Evolutionary conservation across 2,113 vertebrate species (phyloP), one percentile per base, ranked within the genome.

Genomic region (Heterochromis multidens): DNA sequence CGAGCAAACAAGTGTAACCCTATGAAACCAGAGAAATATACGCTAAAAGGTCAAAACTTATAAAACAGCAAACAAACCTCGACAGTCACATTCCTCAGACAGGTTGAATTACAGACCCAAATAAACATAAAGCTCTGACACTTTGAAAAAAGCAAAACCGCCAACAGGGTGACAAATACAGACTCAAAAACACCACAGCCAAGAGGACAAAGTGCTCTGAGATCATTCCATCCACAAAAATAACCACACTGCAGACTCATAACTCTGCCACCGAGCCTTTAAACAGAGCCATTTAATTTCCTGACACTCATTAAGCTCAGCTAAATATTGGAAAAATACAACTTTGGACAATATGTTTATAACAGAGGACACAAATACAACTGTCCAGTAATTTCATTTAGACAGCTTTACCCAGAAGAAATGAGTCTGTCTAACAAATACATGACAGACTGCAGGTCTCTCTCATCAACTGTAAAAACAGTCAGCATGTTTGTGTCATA

Each of bases 221-320:
- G 67, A 31, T 72, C 16, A 70, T 52, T 13, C 52, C 25, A 31
- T 29, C 43, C 43, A 52, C 67, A 49, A 17, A 1, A 52, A 31
- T 74, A 72, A 72, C 65, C 65, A 49, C 65, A 52, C 25, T 31
- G 43, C 67, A 52, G 67, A 49, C 67, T 74, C 67, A 21, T 74
- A 74, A 74, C 67, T 43, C 63, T 52, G 43, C 23, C 54, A 72
- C 67, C 1, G 16, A 72, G 67, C 43, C 67, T 52, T 31, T 52
- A 31, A 72, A 72, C 43, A 4, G 25, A 52, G 25, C 40, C 29
- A 8, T 74, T 74, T 74, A 0, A 29, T 74, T 7, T 74, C 43
- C 43, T 74, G 6, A 74, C 67, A 1, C 43, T 27, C 16, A 0
- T 2, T 29, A 0, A 72, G 3, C 25, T 72, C 67, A 74, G 67